Evolutionary conservation across 2,888 invertebrate genomes (phyloP), one percentile per base, ranked within the genome.

Genomic region (Oeneis ivallda): DNA sequence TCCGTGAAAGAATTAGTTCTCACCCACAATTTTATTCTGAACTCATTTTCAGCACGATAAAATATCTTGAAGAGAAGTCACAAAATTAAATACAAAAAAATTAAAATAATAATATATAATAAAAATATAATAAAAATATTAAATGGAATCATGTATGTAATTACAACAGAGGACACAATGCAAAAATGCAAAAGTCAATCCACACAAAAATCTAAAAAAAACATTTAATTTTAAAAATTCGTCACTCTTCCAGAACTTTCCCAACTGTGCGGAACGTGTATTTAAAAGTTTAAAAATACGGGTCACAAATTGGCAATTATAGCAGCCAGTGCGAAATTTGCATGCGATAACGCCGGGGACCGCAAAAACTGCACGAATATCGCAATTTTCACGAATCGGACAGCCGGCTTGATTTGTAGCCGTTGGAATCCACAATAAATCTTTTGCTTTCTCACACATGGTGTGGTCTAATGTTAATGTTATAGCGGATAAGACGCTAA

Each of bases 371-470:
- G 79, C 74, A 78, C 75, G 77, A 72, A 76, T 74, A 76, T 76
- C 72, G 75, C 74, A 79, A 81, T 84, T 85, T 84, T 81, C 81
- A 81, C 82, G 80, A 84, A 82, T 84, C 82, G 75, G 86, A 85
- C 85, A 81, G 80, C 77, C 72, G 71, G 71, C 80, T 86, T 87
- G 87, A 88, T 88, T 88, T 87, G 87, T 87, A 77, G 84, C 79
- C 71, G 74, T 74, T 76, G 73, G 82, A 84, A 83, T 79, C 79
- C 80, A 78, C 81, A 77, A 86, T 87, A 87, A 87, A 87, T 87
- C 86, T 83, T 76, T 71, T 72, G 70, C 70, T 73, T 76, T 75
- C 72, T 72, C 72, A 75, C 76, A 74, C 73, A 75, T 75, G 72
- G 76, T 67, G 62, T 61, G 72, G 78, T 76, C 75, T 66, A 74